Evolutionary conservation across 2,113 vertebrate genomes (phyloP).

Genomic region (Cyphomyrus discorhynchus): DNA sequence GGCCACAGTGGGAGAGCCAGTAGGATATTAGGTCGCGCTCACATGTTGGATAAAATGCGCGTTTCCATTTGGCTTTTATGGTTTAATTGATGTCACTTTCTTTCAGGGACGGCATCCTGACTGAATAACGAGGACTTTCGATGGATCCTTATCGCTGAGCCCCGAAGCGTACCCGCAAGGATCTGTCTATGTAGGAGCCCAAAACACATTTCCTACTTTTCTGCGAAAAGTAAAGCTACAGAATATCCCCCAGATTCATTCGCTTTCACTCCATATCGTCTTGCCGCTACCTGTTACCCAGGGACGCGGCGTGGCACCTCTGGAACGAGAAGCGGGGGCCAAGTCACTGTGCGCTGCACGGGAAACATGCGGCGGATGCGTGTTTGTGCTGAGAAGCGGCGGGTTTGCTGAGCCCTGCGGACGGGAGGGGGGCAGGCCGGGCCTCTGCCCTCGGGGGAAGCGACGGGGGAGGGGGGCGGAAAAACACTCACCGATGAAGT

Average conservation of each 20-base stretch:
- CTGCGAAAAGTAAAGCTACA: neutral
- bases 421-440: neutral
- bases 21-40: neutral
- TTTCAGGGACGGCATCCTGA: neutral
- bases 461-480: neutral
- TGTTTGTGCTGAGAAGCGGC: neutral
- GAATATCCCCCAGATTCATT: neutral
- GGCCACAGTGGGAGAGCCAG: neutral
- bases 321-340: neutral
- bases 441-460: neutral
- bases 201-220: neutral
- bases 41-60: neutral
- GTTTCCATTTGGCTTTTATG: neutral
- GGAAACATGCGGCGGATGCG: neutral
- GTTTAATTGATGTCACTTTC: neutral
- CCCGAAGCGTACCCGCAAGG: neutral
- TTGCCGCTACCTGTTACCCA: neutral
- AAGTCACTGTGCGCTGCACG: no score
- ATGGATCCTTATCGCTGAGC: neutral
- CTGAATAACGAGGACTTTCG: neutral
- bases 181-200: neutral
- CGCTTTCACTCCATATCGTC: neutral
- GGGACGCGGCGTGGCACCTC: neutral
- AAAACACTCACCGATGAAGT: constrained; percentile 88
- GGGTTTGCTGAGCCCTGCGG: neutral